Evolutionary conservation across 2,888 invertebrate genomes (phyloP).

Genomic region (Tachina fera): DNA sequence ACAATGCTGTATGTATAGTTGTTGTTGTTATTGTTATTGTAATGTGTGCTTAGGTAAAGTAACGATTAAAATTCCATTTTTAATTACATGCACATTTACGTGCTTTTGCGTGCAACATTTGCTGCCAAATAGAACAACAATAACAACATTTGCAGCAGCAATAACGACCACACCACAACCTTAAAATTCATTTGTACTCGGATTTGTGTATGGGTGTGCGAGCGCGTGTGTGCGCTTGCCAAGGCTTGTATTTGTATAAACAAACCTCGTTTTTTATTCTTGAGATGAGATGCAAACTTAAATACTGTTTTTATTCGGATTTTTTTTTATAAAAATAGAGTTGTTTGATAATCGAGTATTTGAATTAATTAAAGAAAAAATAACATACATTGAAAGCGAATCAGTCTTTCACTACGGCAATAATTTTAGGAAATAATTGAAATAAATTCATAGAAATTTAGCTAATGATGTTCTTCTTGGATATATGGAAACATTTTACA

Average conservation of each 20-base stretch:
- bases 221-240: not conserved
- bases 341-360: conserved; percentile 31
- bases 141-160: conserved; percentile 22
- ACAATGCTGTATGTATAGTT: conserved; percentile 66
- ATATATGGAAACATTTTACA: too few relatives aligned
- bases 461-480: too few relatives aligned
- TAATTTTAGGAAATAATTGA: too few relatives aligned
- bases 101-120: conserved; percentile 69
- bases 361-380: not conserved
- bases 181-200: not conserved
- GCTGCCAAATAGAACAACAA: conserved; percentile 39
- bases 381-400: not conserved
- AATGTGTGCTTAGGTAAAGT: conserved; percentile 69
- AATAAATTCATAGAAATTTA: too few relatives aligned
- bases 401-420: too few relatives aligned
- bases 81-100: conserved; percentile 73
- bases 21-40: conserved; percentile 72
- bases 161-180: conserved; percentile 29
- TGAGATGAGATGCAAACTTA: not conserved
- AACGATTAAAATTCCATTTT: conserved; percentile 74
- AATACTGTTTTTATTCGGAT: conserved; percentile 8
- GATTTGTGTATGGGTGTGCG: not conserved
- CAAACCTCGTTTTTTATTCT: conserved; percentile 39
- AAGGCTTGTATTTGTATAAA: conserved; percentile 11
- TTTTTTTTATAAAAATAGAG: not conserved